Evolutionary conservation across 2,113 vertebrate genomes (phyloP).

Genomic region (Pygoscelis antarcticus): DNA sequence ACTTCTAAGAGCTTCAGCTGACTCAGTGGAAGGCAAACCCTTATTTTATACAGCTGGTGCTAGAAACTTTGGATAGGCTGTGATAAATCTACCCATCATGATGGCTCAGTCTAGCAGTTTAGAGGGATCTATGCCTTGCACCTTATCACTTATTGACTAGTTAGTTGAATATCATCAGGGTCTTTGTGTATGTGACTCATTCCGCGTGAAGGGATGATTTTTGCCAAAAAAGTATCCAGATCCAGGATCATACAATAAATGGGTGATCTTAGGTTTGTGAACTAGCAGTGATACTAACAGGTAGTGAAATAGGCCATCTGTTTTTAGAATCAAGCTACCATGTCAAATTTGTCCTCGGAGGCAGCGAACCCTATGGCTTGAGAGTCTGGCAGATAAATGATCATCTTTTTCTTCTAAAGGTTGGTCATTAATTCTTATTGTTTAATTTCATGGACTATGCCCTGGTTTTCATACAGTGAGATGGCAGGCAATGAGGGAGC

Average conservation of each 20-base stretch:
- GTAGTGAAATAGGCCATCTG: background rate
- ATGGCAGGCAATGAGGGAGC: background rate
- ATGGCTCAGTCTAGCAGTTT: background rate
- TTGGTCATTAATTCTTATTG: background rate
- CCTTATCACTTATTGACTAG: background rate
- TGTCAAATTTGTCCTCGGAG: background rate
- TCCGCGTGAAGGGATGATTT: background rate
- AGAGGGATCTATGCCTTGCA: background rate
- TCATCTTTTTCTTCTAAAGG: background rate
- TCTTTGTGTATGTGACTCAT: background rate
- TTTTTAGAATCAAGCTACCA: background rate
- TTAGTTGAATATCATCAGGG: background rate
- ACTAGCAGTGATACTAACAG: background rate
- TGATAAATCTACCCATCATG: background rate
- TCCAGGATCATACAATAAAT: background rate
- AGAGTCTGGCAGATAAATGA: background rate
- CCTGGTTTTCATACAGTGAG: background rate
- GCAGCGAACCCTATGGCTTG: background rate
- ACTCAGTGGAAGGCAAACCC: background rate
- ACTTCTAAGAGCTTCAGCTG: background rate
- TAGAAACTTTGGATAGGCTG: background rate
- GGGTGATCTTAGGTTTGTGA: background rate
- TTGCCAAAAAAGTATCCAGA: background rate
- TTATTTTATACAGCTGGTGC: background rate
- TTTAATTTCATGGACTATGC: slow-evolving; percentile 30